Conservation (phyloP, 2,797 vertebrate species). For the Salmo trutta region DNA sequence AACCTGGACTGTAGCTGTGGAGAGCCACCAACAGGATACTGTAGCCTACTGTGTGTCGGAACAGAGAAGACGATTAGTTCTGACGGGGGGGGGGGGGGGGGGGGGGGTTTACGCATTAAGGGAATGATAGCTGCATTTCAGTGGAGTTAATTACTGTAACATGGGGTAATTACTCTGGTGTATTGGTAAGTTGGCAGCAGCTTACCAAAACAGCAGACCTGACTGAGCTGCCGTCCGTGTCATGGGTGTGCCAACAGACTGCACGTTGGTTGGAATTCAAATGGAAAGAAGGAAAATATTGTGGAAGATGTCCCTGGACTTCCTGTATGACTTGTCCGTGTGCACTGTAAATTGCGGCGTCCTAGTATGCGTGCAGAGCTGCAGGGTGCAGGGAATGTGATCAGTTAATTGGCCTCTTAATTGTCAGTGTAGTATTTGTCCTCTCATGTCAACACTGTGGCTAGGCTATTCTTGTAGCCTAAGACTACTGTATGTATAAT, state of each 20-base stretch:
- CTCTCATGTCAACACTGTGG: constrained; percentile 41
- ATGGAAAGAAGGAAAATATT: constrained; percentile 19
- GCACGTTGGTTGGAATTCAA: constrained; percentile 23
- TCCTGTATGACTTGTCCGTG: constrained; percentile 9
- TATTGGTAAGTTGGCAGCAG: constrained; percentile 66
- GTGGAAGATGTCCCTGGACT: constrained; percentile 6
- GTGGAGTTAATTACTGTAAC: constrained; percentile 70
- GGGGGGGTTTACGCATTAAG: constrained; percentile 47
- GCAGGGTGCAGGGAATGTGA: constrained; percentile 35
- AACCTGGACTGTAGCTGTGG: background rate
- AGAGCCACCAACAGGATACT: background rate
- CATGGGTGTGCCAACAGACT: constrained; percentile 26
- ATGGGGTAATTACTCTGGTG: constrained; percentile 70
- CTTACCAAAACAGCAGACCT: constrained; percentile 59
- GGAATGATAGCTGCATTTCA: constrained; percentile 63
- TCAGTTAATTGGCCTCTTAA: constrained; percentile 56
- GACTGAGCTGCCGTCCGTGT: constrained; percentile 45
- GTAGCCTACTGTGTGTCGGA: background rate
- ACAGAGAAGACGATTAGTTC: constrained; percentile 7
- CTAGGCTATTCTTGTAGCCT: constrained; percentile 43
- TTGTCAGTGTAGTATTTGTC: constrained; percentile 37
- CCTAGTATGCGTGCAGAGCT: constrained; percentile 29
- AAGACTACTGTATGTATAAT: constrained; percentile 36
- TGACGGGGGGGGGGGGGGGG: constrained; percentile 29
- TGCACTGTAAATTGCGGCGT: background rate